Evolutionary conservation across 2,797 vertebrate species (phyloP), one percentile per base, ranked within the genome.

Genomic region (Pseudochromis fuscus): DNA sequence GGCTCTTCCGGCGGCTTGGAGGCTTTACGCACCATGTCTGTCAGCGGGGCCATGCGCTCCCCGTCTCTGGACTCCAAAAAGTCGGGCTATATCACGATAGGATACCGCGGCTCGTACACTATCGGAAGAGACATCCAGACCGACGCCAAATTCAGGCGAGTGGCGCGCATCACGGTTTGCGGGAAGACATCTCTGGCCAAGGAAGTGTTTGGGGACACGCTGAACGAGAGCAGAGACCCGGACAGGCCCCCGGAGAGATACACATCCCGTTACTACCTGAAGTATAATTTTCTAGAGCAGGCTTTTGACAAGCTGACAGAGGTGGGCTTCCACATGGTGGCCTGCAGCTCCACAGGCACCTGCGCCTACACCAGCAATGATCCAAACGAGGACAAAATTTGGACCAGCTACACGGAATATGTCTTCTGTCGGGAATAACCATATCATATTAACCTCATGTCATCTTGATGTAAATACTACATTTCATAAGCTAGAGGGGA

Each of bases 331-430:
- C 96, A 96, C 88, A 97, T 98, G 96, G 96, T 96, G 87, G 96
- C 96, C 53, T 97, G 96, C 91, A 98, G 95, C 91, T 97, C 96
- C 82, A 96, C 96, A 0, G 96, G 96, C 79, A 97, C 95, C 67
- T 97, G 96, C 88, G 95, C 96, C 52, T 96, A 95, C 78, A 95
- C 95, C 89, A 96, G 96, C 24, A 95, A 89, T 5, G 96, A 98
- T 50, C 96, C 96, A 64, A 95, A 93, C 77, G 96, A 97, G 51
- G 96, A 98, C 94, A 97, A 96, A 92, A 95, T 97, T 76, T 98
- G 96, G 96, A 97, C 96, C 56, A 97, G 96, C 93, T 98, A 98
- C 91, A 97, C 96, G 31, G 96, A 98, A 89, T 98, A 98, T 59
- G 96, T 98, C 86, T 98, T 98, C 91, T 96, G 96, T 72, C 94